These are phyloP conservation scores for Dendroctonus valens DNA, from an alignment of 1,140 invertebrate species.

Conservation along the genomic window DNA sequence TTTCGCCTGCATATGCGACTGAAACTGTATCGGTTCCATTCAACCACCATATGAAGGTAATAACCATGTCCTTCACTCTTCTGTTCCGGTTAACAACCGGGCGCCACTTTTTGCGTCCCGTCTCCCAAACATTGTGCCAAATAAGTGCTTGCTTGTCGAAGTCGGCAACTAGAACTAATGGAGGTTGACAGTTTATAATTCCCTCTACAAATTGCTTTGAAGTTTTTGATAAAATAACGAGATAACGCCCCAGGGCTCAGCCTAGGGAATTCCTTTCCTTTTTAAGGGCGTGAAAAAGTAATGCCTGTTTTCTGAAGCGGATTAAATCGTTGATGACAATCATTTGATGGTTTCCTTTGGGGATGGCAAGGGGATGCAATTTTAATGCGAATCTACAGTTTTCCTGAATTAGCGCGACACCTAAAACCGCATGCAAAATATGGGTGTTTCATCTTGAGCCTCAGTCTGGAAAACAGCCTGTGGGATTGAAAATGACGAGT, in stretches of 20 bases:
- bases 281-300: constrained; percentile 27
- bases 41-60: too few species aligned
- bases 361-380: background rate
- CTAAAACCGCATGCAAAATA: too few species aligned
- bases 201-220: constrained; percentile 24
- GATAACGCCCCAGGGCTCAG: constrained; percentile 13
- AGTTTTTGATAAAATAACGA: constrained; percentile 28
- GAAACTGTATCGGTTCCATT: too few species aligned
- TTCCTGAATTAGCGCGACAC: too few species aligned
- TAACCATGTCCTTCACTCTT: too few species aligned
- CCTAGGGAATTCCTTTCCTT: constrained; percentile 1
- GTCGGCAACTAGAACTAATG: constrained; percentile 2
- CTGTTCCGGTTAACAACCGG: too few species aligned
- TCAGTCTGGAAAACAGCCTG: too few species aligned
- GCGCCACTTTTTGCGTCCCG: too few species aligned
- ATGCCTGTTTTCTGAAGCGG: constrained; percentile 13
- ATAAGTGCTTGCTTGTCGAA: constrained; percentile 1
- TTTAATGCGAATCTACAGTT: too few species aligned
- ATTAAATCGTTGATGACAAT: constrained; percentile 9
- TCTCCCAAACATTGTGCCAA: too few species aligned
- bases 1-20: constrained; percentile 26
- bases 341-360: background rate
- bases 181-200: constrained; percentile 26
- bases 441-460: too few species aligned
- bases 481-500: too few species aligned